Conservation (phyloP, 2,888 invertebrate species). For the Dasypogon diadema region DNA sequence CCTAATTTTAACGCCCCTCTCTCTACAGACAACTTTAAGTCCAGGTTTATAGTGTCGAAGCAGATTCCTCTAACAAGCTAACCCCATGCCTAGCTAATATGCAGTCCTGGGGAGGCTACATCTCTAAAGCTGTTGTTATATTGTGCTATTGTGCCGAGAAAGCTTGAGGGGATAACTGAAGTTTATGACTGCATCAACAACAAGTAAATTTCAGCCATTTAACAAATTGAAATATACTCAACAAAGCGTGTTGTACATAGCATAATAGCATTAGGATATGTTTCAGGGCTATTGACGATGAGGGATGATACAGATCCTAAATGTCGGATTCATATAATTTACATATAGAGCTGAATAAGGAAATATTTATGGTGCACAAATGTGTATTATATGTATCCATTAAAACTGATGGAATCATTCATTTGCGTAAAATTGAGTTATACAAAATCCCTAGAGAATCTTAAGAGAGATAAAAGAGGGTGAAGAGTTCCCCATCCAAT, state of each 20-base stretch:
- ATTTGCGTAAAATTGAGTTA: constrained; percentile 8
- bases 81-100: too few species aligned
- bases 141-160: too few species aligned
- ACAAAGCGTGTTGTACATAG: background rate
- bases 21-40: background rate
- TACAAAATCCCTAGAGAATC: background rate
- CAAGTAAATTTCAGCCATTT: background rate
- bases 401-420: background rate
- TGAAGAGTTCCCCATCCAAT: too few species aligned
- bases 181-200: background rate
- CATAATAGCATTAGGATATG: background rate
- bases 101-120: too few species aligned
- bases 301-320: background rate
- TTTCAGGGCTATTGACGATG: background rate
- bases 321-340: background rate
- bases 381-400: background rate
- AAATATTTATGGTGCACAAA: constrained; percentile 2
- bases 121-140: too few species aligned
- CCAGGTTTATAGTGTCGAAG: background rate
- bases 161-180: too few species aligned
- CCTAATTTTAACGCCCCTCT: background rate
- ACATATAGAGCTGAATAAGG: background rate
- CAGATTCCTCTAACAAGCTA: too few species aligned
- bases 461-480: background rate
- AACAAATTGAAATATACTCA: constrained; percentile 9